Evolutionary conservation across 1,140 invertebrate species (phyloP), one percentile per base, ranked within the genome.

Genomic region (Platyscapa corneri): DNA sequence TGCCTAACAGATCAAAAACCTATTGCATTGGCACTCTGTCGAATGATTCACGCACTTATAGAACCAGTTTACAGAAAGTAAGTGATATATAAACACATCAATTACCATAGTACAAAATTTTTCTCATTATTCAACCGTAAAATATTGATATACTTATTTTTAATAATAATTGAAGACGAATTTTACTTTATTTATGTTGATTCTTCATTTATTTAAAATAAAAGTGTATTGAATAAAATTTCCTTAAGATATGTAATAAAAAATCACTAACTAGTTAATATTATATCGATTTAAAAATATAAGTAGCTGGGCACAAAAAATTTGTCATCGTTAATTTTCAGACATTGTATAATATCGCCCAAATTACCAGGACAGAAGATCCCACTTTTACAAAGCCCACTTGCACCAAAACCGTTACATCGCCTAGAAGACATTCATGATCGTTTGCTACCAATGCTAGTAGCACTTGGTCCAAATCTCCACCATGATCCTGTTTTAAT

Each of bases 41-140:
- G 95, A 82, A 94, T 99, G 87, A 94, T 99, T 70, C 97, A 99
- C 92, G 95, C 95, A 67, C 94, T 98, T 10, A 96, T 99, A 78
- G 97, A 99, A 90, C 96, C 97, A 16, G 91, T 99, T 27, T 99
- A 99, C 92, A 95, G 95, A 91, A 96, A 95, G 96, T 98, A 94
- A 93, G 89, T 90, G 60, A 60, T 60, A 70, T 65, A 37, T 14
- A 12, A 46, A 12, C 42, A 46, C 42, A n/a, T n/a, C n/a, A n/a
- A n/a, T n/a, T n/a, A n/a, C n/a, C n/a, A n/a, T n/a, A n/a, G n/a
- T n/a, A n/a, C n/a, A n/a, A n/a, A n/a, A n/a, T n/a, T n/a, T n/a
- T n/a, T n/a, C n/a, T n/a, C n/a, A n/a, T n/a, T n/a, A n/a, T n/a
- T n/a, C n/a, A n/a, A n/a, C n/a, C n/a, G n/a, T n/a, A n/a, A n/a